Conservation (phyloP, 2,888 invertebrate species). For the Rhaphigaster nebulosa region DNA sequence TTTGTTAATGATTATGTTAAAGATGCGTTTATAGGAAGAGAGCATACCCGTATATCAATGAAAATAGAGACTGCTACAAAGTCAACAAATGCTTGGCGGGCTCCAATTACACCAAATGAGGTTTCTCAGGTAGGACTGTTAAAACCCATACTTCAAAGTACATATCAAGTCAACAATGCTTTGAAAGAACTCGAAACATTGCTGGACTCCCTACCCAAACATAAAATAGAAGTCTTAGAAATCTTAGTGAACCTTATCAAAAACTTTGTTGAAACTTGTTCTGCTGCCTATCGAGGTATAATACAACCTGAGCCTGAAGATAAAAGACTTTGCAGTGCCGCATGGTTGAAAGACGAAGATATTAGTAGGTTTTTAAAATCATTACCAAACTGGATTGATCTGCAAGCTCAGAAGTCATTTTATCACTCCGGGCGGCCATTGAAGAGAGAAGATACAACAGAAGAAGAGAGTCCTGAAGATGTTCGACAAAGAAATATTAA, state of each 20-base stretch:
- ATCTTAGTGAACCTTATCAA: conserved; percentile 79
- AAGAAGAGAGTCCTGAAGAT: conserved; percentile 85
- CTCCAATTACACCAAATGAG: conserved; percentile 79
- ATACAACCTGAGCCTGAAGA: conserved; percentile 85
- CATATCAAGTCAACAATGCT: conserved; percentile 79
- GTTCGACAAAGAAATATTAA: conserved; percentile 83
- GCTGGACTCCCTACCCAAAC: conserved; percentile 80
- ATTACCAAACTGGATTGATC: conserved; percentile 83
- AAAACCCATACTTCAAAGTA: conserved; percentile 80
- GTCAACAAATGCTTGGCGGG: conserved; percentile 84
- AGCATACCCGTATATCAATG: conserved; percentile 76
- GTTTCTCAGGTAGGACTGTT: conserved; percentile 75
- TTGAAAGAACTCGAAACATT: conserved; percentile 78
- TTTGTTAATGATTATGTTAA: conserved; percentile 91
- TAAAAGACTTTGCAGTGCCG: conserved; percentile 83
- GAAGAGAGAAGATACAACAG: conserved; percentile 70
- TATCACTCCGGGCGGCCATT: conserved; percentile 66
- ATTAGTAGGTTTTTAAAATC: conserved; percentile 91
- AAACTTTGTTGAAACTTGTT: conserved; percentile 82
- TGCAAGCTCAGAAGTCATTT: conserved; percentile 70
- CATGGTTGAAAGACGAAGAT: conserved; percentile 95
- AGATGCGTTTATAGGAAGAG: conserved; percentile 86
- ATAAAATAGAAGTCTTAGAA: conserved; percentile 81
- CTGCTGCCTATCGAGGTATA: conserved; percentile 80
- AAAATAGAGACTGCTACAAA: conserved; percentile 81